Conservation (phyloP, 2,888 invertebrate species). For the Lepidocyrtoides sp. region DNA sequence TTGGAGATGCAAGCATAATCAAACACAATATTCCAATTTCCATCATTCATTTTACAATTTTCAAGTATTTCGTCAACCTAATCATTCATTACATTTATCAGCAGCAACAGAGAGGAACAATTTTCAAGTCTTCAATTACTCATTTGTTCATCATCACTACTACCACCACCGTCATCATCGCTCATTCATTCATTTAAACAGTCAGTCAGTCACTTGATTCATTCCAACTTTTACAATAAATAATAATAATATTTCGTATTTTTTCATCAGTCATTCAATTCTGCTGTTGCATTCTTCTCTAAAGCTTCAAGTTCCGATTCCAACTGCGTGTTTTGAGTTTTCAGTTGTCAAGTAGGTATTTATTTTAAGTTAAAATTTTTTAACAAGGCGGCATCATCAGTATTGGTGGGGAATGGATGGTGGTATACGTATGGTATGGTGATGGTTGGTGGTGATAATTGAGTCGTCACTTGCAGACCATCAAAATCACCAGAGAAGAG, state of each 20-base stretch:
- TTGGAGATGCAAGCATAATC: no score
- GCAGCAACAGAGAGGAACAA: constrained; percentile 12
- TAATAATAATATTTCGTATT: constrained; percentile 14
- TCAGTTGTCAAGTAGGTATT: constrained; percentile 25
- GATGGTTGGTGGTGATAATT: constrained; percentile 64
- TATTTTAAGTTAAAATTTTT: no score
- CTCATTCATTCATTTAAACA: constrained; percentile 2
- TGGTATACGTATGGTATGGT: neutral
- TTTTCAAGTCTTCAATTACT: constrained; percentile 63
- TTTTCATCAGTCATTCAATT: constrained; percentile 9
- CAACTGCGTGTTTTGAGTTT: neutral
- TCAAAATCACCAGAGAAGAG: constrained; percentile 18
- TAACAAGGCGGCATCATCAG: constrained; percentile 28
- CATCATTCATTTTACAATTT: constrained; percentile 60
- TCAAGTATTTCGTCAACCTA: constrained; percentile 42
- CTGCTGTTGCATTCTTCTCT: neutral
- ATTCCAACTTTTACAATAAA: constrained; percentile 13
- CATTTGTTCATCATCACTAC: constrained; percentile 48
- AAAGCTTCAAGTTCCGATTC: neutral
- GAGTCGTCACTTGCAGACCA: constrained; percentile 77
- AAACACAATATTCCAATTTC: constrained; percentile 22
- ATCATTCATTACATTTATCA: constrained; percentile 36
- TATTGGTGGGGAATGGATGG: no score
- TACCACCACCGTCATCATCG: no score
- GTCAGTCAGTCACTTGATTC: neutral